Evolutionary conservation across 1,140 invertebrate genomes (phyloP).

Genomic region (Formica exsecta): DNA sequence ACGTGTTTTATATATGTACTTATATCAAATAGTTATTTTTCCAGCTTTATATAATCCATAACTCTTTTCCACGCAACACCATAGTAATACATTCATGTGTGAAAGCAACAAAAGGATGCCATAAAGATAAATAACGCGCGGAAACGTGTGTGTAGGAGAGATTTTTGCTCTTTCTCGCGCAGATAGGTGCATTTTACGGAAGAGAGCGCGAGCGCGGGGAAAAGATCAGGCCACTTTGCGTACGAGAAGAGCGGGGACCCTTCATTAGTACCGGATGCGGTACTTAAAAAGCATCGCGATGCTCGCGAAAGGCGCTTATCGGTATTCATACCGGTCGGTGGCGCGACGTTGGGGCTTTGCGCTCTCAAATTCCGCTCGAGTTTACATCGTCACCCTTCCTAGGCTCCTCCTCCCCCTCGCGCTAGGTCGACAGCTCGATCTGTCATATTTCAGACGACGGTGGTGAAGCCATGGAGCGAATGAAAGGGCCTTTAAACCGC

Average conservation of each 20-base stretch:
- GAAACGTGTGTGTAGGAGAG: not conserved
- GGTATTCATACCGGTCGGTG: constrained; percentile 53
- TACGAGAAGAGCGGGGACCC: constrained; percentile 18
- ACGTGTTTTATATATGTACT: not conserved
- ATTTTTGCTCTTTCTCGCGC: constrained; percentile 1
- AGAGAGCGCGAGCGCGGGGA: too few species aligned
- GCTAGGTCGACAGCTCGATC: constrained; percentile 66
- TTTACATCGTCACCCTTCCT: constrained; percentile 32
- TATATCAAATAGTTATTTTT: not conserved
- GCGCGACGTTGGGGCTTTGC: not conserved
- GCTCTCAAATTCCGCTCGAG: constrained; percentile 68
- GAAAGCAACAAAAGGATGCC: constrained; percentile 14
- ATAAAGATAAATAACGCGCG: constrained; percentile 48
- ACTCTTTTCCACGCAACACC: too few species aligned
- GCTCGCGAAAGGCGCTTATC: constrained; percentile 61
- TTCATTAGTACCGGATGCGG: constrained; percentile 51
- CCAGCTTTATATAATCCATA: not conserved
- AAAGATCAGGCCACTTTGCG: not conserved
- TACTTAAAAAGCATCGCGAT: constrained; percentile 52
- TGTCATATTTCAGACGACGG: constrained; percentile 75
- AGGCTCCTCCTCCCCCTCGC: not conserved
- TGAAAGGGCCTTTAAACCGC: constrained; percentile 74
- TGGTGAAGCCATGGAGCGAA: constrained; percentile 58
- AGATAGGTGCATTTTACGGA: not conserved
- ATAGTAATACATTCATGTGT: not conserved